Percentiles rank a stretch among this genome's conserved stretches.
phyloP scores from a whole-genome alignment of 2,888 invertebrate genomes.

The Julus scanicus region DNA sequence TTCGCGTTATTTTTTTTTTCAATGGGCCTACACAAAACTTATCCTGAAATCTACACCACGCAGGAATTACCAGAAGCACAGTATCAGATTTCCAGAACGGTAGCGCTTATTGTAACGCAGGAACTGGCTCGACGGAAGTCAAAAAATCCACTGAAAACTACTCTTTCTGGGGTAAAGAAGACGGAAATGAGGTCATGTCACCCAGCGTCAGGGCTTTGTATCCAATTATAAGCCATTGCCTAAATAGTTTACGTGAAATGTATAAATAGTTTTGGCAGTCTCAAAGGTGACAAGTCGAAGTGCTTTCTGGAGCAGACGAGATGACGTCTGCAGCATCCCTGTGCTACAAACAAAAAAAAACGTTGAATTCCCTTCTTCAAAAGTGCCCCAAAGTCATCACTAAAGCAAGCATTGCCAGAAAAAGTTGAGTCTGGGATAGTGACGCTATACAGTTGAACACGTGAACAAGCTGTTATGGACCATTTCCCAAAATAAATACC shows the following conservation, averaged over 20 bases:
- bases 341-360: background rate
- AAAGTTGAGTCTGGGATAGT: background rate
- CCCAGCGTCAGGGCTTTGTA: slow-evolving; percentile 22
- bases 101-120: background rate
- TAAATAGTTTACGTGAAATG: slow-evolving; percentile 14
- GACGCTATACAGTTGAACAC: background rate
- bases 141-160: background rate
- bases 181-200: slow-evolving; percentile 42
- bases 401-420: background rate
- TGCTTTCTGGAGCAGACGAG: slow-evolving; percentile 6
- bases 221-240: slow-evolving; percentile 23
- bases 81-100: background rate
- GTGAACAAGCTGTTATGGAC: background rate
- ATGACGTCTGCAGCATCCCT: slow-evolving; percentile 29
- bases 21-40: background rate
- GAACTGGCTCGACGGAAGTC: background rate
- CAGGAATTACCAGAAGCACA: background rate
- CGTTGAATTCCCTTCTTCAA: background rate
- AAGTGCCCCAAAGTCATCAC: background rate
- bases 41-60: background rate
- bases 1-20: background rate
- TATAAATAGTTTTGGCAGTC: slow-evolving; percentile 36
- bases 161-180: slow-evolving; percentile 2
- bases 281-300: slow-evolving; percentile 29
- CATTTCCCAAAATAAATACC: background rate